Evolutionary conservation across 2,113 vertebrate genomes (phyloP).

Genomic region (Aleadryas rufinucha): DNA sequence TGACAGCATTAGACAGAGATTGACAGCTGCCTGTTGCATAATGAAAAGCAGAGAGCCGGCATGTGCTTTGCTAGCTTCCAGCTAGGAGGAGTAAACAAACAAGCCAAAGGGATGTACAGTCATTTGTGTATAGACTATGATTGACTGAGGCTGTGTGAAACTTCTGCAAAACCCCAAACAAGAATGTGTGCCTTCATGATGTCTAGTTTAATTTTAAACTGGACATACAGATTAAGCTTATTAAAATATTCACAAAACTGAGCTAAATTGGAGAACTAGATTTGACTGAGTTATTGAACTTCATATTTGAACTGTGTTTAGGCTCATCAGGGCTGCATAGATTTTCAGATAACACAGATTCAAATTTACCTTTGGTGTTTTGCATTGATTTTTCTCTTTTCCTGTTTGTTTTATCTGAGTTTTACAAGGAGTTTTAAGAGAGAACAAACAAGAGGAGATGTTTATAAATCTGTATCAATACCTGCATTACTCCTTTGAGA

Average conservation of each 20-base stretch:
- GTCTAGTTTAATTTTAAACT: neutral
- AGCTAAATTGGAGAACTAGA: neutral
- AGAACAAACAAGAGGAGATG: neutral
- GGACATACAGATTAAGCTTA: neutral
- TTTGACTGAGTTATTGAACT: neutral
- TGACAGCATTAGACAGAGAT: conserved; percentile 6
- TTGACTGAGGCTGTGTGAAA: neutral
- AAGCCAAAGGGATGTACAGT: neutral
- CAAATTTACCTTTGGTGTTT: neutral
- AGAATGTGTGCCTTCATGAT: neutral
- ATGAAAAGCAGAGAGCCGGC: neutral
- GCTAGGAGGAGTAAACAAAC: neutral
- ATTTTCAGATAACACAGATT: neutral
- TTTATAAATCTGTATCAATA: neutral
- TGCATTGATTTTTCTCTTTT: neutral
- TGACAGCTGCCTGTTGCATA: conserved; percentile 15
- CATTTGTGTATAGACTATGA: neutral
- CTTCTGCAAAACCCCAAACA: neutral
- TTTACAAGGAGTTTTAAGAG: neutral
- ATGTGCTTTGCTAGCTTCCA: neutral
- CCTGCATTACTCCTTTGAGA: neutral
- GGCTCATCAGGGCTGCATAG: neutral
- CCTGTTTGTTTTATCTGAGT: neutral
- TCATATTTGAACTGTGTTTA: neutral
- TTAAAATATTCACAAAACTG: neutral